Base-by-base conservation (phyloP, 1,140 invertebrate species). In the Saccostrea echinata region DNA sequence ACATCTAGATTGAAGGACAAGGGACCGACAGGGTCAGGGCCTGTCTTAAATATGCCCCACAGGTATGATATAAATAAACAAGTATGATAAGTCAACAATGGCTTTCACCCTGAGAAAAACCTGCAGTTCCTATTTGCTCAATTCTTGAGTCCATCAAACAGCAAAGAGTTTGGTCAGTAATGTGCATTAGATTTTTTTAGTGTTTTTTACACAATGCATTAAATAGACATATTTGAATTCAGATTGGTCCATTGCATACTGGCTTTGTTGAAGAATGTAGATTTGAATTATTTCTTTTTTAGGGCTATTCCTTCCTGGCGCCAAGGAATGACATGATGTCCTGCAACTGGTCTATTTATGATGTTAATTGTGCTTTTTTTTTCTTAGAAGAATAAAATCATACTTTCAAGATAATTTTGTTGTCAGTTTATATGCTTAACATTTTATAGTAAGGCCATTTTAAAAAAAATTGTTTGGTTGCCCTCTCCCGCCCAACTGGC, bases 1-100 rank as follows among this genome's bases (percentile, higher is more conserved):
- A 92, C 91, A 61, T 91, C 92, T 21, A 89, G 94, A 51, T 85
- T 91, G 27, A 94, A 93, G 89, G 90, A 92, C 30, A 91, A 76
- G 6, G 89, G 88, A 4, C 84, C 91, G 9, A 88, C 80, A 71
- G 92, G 90, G 6, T 85, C 80, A 85, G 93, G 93, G n/a, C 91
- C 85, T 27, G 64, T 93, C 11, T 53, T 93, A 43, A 90, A 92
- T 6, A 93, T 94, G 90, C 93, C 92, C 9, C 94, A 94, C 86
- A 93, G 93, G 92, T 94, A 43, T 43, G 43, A 8, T 43, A 43
- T 43, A 43, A 43, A 43, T 43, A 6, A 6, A 43, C 43, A 43
- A 43, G 9, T 43, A 43, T 43, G 6, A 43, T 43, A 6, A 43
- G 43, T 43, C 0, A 43, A 43, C 9, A 0, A 43, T 43, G 4